phyloP scores from a whole-genome alignment of 2,797 vertebrate species.

The Heterohyrax brucei region DNA sequence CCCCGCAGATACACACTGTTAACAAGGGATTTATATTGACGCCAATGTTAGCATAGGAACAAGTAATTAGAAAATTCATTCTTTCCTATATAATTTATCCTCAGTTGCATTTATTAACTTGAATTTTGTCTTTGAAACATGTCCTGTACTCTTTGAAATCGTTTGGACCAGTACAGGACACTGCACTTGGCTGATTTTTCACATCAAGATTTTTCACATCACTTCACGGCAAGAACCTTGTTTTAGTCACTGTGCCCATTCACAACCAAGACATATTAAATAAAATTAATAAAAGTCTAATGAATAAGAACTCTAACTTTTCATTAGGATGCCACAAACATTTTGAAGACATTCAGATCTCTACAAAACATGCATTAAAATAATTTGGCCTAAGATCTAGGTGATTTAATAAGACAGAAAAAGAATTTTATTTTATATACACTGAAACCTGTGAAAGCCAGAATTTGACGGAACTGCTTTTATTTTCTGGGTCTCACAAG shows the following conservation, averaged over 20 bases:
- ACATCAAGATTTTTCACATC: not conserved
- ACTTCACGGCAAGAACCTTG: slow-evolving; percentile 1
- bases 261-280: slow-evolving; percentile 35
- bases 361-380: slow-evolving; percentile 56
- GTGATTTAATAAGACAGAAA: not conserved
- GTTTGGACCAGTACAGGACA: not conserved
- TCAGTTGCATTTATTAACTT: not conserved
- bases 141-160: slow-evolving; percentile 24
- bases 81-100: slow-evolving; percentile 36
- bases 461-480: not conserved
- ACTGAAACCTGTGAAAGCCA: not conserved
- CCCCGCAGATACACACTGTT: not conserved
- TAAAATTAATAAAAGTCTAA: slow-evolving; percentile 14
- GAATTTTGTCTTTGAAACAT: slow-evolving; percentile 51
- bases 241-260: not conserved
- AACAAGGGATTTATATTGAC: slow-evolving; percentile 22
- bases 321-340: not conserved
- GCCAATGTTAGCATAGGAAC: slow-evolving; percentile 10
- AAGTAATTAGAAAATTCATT: not conserved
- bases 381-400: slow-evolving; percentile 61
- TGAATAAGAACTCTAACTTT: slow-evolving; percentile 11
- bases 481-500: not conserved
- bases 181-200: not conserved
- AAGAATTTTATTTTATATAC: slow-evolving; percentile 35
- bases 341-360: slow-evolving; percentile 45